phyloP scores from a whole-genome alignment of 2,888 invertebrate genomes.

The Nomada ferruginata region DNA sequence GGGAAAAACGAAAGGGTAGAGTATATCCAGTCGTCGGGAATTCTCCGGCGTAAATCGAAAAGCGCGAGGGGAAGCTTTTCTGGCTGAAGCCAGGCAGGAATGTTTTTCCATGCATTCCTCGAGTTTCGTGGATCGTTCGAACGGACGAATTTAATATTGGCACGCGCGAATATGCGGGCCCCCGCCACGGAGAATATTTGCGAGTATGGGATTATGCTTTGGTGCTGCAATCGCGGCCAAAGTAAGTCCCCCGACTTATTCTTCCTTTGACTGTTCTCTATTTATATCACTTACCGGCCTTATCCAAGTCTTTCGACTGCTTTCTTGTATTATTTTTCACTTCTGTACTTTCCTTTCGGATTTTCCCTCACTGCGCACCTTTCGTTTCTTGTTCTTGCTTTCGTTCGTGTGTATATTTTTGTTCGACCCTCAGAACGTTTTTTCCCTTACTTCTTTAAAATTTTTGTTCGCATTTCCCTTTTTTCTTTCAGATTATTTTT shows the following conservation, averaged over 20 bases:
- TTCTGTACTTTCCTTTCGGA: no score
- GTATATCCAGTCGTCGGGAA: conserved; percentile 1
- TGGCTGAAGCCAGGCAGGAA: conserved; percentile 13
- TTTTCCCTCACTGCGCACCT: no score
- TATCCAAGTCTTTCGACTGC: neutral
- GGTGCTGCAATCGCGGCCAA: conserved; percentile 15
- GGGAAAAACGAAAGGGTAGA: neutral
- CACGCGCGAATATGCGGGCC: conserved; percentile 20
- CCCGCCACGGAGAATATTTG: neutral
- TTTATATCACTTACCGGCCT: neutral
- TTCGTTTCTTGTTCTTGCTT: no score
- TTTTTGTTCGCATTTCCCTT: no score
- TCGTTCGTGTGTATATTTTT: no score
- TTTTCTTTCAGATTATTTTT: no score
- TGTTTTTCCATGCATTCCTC: conserved; percentile 42
- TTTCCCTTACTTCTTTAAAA: no score
- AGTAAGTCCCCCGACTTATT: neutral
- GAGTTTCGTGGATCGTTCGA: conserved; percentile 24
- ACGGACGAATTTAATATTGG: conserved; percentile 48
- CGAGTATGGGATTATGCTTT: conserved; percentile 5
- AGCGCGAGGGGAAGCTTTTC: neutral
- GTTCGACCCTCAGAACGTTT: no score
- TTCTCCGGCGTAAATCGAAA: conserved; percentile 20
- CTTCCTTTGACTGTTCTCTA: neutral
- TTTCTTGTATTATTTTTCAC: neutral